Conservation (phyloP, 2,113 vertebrate species). For the Trichechus manatus region DNA sequence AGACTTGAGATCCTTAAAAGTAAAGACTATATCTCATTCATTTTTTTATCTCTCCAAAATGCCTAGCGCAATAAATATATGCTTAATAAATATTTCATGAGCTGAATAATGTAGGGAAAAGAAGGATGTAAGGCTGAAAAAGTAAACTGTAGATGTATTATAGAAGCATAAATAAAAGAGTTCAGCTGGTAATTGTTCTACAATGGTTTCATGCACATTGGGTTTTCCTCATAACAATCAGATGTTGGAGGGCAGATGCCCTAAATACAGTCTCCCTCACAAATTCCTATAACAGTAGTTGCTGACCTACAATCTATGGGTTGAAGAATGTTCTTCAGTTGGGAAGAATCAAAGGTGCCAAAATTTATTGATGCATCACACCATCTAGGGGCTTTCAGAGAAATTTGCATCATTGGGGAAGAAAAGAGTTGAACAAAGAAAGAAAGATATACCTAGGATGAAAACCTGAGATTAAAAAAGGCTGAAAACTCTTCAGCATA, state of each 20-base stretch:
- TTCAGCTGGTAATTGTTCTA: conserved; percentile 23
- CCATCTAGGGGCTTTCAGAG: background rate
- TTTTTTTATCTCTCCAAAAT: conserved; percentile 21
- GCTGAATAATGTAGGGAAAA: background rate
- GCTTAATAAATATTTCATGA: conserved; percentile 64
- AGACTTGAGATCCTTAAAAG: conserved; percentile 36
- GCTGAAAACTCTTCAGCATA: background rate
- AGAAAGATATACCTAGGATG: background rate
- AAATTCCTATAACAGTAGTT: background rate
- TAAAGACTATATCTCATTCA: conserved; percentile 22
- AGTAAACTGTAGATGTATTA: conserved; percentile 19
- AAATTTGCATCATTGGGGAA: background rate
- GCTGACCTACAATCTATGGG: background rate
- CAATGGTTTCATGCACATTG: background rate
- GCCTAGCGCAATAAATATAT: conserved; percentile 17
- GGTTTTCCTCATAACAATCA: conserved; percentile 20
- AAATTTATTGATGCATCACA: background rate
- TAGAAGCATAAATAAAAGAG: background rate
- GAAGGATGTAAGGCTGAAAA: background rate
- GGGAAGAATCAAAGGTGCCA: background rate
- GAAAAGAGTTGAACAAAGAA: background rate
- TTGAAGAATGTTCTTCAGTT: background rate
- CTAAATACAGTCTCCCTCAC: background rate
- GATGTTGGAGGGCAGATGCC: background rate
- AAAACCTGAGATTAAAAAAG: conserved; percentile 7